Conservation (phyloP, 1,140 invertebrate genomes). For the Conopomorpha cramerella region DNA sequence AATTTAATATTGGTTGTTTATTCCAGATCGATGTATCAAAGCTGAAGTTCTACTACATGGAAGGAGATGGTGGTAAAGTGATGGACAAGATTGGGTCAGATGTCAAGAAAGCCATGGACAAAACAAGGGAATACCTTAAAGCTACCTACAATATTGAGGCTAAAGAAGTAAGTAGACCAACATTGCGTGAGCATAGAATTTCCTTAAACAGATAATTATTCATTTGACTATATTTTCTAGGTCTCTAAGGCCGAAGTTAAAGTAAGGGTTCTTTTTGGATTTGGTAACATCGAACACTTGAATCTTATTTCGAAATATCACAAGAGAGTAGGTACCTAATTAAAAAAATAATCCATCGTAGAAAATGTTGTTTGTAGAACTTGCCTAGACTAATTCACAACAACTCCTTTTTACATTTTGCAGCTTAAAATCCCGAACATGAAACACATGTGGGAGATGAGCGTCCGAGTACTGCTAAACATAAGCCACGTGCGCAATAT, state of each 20-base stretch:
- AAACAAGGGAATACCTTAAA: conserved; percentile 67
- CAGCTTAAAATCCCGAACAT: conserved; percentile 64
- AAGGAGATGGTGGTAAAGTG: conserved; percentile 70
- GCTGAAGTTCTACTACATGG: conserved; percentile 79
- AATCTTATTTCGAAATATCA: too few species aligned
- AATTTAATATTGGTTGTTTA: too few species aligned
- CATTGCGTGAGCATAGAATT: too few species aligned
- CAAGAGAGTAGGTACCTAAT: too few species aligned
- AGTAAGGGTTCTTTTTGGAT: too few species aligned
- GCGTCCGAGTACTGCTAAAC: conserved; percentile 59
- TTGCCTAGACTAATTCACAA: too few species aligned
- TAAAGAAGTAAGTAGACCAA: conserved; percentile 53
- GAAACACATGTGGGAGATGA: conserved; percentile 65
- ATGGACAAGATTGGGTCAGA: conserved; percentile 67
- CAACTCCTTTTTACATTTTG: conserved; percentile 20
- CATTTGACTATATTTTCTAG: too few species aligned
- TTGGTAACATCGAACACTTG: too few species aligned
- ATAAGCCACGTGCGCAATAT: conserved; percentile 65
- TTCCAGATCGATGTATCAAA: conserved; percentile 69
- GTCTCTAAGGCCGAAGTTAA: too few species aligned
- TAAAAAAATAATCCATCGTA: too few species aligned
- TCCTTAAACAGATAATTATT: too few species aligned
- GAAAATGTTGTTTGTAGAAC: too few species aligned
- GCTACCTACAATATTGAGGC: conserved; percentile 59
- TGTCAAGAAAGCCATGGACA: conserved; percentile 68